These are phyloP conservation scores for Carlito syrichta DNA, from an alignment of 2,113 vertebrate species.

Conservation along the genomic window DNA sequence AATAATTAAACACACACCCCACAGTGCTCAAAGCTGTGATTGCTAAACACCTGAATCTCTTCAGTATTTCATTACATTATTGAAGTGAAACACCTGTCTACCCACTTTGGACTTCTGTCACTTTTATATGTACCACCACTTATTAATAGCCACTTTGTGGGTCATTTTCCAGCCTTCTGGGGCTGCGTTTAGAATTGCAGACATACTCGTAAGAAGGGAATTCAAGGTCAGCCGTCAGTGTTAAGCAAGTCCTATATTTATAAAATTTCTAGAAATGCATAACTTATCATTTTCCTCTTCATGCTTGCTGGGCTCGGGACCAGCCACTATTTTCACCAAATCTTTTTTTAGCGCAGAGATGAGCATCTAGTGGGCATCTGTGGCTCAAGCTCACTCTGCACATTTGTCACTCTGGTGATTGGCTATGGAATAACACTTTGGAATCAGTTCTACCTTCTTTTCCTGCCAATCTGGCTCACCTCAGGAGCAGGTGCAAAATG, in stretches of 20 bases:
- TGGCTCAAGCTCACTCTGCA: slow-evolving; percentile 39
- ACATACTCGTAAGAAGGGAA: slow-evolving; percentile 48
- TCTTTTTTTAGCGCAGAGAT: slow-evolving; percentile 41
- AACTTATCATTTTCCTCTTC: slow-evolving; percentile 57
- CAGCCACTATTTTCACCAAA: slow-evolving; percentile 57
- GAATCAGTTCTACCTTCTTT: slow-evolving; percentile 31
- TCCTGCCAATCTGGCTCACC: slow-evolving; percentile 59
- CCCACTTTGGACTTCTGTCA: slow-evolving; percentile 71
- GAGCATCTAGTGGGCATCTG: slow-evolving; percentile 47
- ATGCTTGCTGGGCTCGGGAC: slow-evolving; percentile 40
- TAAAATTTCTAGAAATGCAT: slow-evolving; percentile 73
- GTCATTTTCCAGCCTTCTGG: slow-evolving; percentile 76
- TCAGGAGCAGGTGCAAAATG: slow-evolving; percentile 35
- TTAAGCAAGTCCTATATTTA: slow-evolving; percentile 75
- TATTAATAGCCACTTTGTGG: slow-evolving; percentile 82
- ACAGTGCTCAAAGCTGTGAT: background rate
- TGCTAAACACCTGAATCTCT: slow-evolving; percentile 31
- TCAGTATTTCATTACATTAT: slow-evolving; percentile 26
- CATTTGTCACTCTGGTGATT: slow-evolving; percentile 42
- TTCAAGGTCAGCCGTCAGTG: slow-evolving; percentile 54
- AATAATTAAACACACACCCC: background rate
- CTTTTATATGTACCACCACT: slow-evolving; percentile 68
- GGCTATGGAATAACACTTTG: slow-evolving; percentile 56
- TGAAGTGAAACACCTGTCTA: slow-evolving; percentile 72
- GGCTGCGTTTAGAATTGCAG: slow-evolving; percentile 62